Evolutionary conservation across 2,113 vertebrate species (phyloP), one percentile per base, ranked within the genome.

Genomic region (Hippocampus comes): DNA sequence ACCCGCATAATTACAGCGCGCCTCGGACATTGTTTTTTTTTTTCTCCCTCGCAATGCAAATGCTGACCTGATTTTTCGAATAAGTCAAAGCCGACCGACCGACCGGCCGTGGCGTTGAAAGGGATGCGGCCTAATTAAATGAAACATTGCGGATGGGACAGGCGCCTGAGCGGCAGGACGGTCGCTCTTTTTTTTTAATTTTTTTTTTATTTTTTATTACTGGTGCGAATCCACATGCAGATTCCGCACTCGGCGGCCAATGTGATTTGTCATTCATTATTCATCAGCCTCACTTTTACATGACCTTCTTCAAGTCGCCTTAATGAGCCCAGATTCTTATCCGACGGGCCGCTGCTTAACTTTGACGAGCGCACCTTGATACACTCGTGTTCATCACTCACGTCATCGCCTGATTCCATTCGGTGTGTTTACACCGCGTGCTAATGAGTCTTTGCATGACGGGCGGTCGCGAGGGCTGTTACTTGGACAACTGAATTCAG

Each of bases 31-130:
- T 38, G 34, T 38, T 38, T 85, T 86, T 80, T 73, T 43, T 65
- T 43, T 43, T 25, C 9, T 12, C 2, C 42, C 76, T 79, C 81
- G 63, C 63, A 73, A 85, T 78, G 72, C 80, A 69, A 72, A 84
- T 55, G 70, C 76, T 89, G 87, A 87, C 90, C 90, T 90, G 84
- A 74, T 91, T 90, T 78, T 59, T 73, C 75, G 91, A 89, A 92
- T 89, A 66, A 76, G 82, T 87, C 78, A 74, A 57, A 25, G 82
- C 78, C 48, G 76, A 81, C 12, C 48, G 78, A 86, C 75, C 78
- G 84, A 53, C 68, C 64, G 74, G 59, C 78, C 14, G 71, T 79
- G 87, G 85, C 65, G 78, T 21, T 87, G 83, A 90, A 90, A 87
- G 82, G 72, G 71, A 82, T 77, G 64, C 72, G 85, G 81, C 73